Conservation (phyloP, 2,797 vertebrate species). For the Uromys caudimaculatus region DNA sequence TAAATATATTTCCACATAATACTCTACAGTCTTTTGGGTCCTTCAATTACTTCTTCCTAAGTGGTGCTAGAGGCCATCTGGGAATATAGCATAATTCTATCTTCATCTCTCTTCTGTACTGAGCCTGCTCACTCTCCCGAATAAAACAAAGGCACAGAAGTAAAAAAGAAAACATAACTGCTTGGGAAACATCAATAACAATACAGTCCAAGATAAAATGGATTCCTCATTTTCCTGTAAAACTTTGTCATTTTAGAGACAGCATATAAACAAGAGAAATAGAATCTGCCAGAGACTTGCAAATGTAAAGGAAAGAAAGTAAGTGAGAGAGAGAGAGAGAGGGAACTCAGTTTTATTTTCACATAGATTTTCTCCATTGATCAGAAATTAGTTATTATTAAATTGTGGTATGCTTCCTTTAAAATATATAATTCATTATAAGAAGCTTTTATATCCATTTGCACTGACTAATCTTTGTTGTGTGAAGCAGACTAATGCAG, state of each 20-base stretch:
- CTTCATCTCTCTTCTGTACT: background rate
- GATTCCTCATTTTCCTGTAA: background rate
- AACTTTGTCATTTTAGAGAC: background rate
- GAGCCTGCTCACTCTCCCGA: background rate
- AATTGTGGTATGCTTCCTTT: background rate
- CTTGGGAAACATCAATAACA: background rate
- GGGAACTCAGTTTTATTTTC: background rate
- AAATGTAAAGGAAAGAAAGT: background rate
- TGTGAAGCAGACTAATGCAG: background rate
- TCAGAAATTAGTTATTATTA: background rate
- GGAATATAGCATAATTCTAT: background rate
- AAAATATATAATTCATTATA: background rate
- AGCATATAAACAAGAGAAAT: background rate
- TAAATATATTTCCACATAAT: background rate
- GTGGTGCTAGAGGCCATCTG: background rate
- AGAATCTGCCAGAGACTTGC: background rate
- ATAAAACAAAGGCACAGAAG: background rate
- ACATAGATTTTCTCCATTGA: background rate
- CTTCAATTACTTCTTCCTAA: background rate
- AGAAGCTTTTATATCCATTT: background rate
- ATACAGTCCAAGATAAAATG: background rate
- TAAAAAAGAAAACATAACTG: background rate
- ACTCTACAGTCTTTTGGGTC: background rate
- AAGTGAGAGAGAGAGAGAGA: background rate
- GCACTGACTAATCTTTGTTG: background rate